Conservation (phyloP, 2,888 invertebrate genomes). For the Pyrgus malvae region DNA sequence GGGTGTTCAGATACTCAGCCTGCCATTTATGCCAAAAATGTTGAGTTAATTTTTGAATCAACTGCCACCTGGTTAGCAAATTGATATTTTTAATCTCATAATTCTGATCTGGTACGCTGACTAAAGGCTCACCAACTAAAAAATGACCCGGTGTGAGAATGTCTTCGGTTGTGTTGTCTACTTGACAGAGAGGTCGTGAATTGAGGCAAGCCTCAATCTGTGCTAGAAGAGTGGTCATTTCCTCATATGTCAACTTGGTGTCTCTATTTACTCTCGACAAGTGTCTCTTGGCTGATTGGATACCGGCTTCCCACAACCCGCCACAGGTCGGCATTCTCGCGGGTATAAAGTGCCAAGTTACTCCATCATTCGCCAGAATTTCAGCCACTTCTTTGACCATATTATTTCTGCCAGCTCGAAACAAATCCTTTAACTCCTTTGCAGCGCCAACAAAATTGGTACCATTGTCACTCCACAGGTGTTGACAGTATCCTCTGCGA, state of each 20-base stretch:
- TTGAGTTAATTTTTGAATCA: slow-evolving; percentile 37
- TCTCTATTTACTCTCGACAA: slow-evolving; percentile 32
- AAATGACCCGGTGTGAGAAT: slow-evolving; percentile 34
- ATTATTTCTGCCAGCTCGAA: slow-evolving; percentile 2
- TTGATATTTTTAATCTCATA: slow-evolving; percentile 16
- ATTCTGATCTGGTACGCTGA: slow-evolving; percentile 27
- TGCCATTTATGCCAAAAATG: slow-evolving; percentile 39
- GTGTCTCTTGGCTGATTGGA: slow-evolving; percentile 33
- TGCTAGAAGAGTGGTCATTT: slow-evolving; percentile 30
- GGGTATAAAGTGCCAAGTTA: slow-evolving; percentile 30
- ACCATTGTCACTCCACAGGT: slow-evolving; percentile 34
- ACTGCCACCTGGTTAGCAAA: slow-evolving; percentile 35
- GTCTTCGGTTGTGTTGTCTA: slow-evolving; percentile 12
- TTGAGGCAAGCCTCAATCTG: slow-evolving; percentile 34
- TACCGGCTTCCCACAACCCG: slow-evolving; percentile 37
- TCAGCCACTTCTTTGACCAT: slow-evolving; percentile 27
- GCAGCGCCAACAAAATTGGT: slow-evolving; percentile 33
- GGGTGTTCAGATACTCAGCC: slow-evolving; percentile 35
- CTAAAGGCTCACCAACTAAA: slow-evolving; percentile 29
- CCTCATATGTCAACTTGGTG: slow-evolving; percentile 32
- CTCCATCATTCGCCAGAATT: slow-evolving; percentile 24
- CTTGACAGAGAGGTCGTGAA: slow-evolving; percentile 31
- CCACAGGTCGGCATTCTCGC: slow-evolving; percentile 31
- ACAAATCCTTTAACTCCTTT: slow-evolving; percentile 24
- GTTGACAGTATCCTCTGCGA: slow-evolving; percentile 27